Evolutionary conservation across 2,888 invertebrate genomes (phyloP).

Genomic region (Morpho deidamia): DNA sequence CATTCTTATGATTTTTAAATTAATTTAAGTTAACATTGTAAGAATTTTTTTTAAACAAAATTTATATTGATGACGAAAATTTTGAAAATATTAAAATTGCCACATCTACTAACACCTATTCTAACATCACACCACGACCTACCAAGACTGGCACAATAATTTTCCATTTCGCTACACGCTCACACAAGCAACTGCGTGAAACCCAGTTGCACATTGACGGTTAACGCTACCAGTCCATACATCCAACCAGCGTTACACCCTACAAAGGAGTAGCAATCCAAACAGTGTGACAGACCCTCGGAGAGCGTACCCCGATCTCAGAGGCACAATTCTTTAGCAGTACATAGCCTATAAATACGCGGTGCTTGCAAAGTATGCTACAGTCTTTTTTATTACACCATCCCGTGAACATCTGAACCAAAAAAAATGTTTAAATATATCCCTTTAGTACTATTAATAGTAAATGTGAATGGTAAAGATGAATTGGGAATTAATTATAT

Average conservation of each 20-base stretch:
- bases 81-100: conserved; percentile 6
- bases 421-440: conserved; percentile 46
- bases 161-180: conserved; percentile 45
- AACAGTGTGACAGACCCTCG: conserved; percentile 24
- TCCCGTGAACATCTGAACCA: conserved; percentile 40
- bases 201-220: conserved; percentile 25
- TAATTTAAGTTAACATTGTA: too few relatives aligned
- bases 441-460: conserved; percentile 36
- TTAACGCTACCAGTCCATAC: conserved; percentile 9
- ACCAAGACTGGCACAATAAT: conserved; percentile 37
- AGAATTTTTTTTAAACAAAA: too few relatives aligned
- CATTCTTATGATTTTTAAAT: too few relatives aligned
- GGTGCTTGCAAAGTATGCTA: conserved; percentile 38
- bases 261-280: conserved; percentile 4
- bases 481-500: conserved; percentile 82
- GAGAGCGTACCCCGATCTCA: conserved; percentile 44
- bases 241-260: conserved; percentile 2
- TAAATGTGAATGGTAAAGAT: conserved; percentile 42
- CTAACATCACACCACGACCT: conserved; percentile 30
- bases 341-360: conserved; percentile 68
- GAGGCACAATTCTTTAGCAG: conserved; percentile 47
- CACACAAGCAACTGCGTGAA: conserved; percentile 30
- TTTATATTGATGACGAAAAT: too few relatives aligned
- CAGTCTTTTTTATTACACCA: conserved; percentile 76
- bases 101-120: conserved; percentile 22